Base-by-base conservation (phyloP, 2,113 vertebrate genomes). In the Cololabis saira region DNA sequence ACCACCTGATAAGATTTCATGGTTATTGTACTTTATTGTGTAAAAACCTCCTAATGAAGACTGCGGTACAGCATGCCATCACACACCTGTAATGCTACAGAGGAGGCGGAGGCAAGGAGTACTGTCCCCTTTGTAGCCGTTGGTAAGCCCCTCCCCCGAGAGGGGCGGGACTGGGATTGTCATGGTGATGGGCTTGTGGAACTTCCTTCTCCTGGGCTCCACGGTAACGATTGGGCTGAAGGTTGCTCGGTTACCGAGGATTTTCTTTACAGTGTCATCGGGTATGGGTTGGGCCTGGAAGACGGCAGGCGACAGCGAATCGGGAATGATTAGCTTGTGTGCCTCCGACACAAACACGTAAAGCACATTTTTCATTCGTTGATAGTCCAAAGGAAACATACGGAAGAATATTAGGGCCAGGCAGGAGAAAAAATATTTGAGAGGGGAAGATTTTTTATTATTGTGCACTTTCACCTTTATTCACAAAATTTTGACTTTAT, bases 131-230 rank as follows among this genome's bases (percentile, higher is more conserved):
- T 96, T 96, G 90, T 97, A 97, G 45, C 96, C 96, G 2, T 94
- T 94, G 58, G 76, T 84, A 17, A 92, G 82, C 4, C 97, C 96
- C 91, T 98, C 96, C 77, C 96, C 97, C 0, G 98, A 98, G 0
- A 95, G 94, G 0, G 96, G 96, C 0, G 98, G 98, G 71, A 99
- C 93, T 0, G 97, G 98, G 84, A 99, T 98, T 19, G 96, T 99
- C 98, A 99, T 99, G 15, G 98, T 99, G 91, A 99, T 99, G 2
- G 98, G 98, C 61, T 98, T 99, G 90, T 99, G 98, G 83, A 99
- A 99, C 91, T 99, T 99, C 78, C 98, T 95, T 61, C 98, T 95
- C 42, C 98, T 93, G 22, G 98, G 98, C 86, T 99, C 98, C 91
- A 99, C 98, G 0, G 98, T 99, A 71, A 99, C 98, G 51, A 99